These are phyloP conservation scores for Enteromius argenteus DNA, from an alignment of 2,797 vertebrate species.

Conservation along the genomic window DNA sequence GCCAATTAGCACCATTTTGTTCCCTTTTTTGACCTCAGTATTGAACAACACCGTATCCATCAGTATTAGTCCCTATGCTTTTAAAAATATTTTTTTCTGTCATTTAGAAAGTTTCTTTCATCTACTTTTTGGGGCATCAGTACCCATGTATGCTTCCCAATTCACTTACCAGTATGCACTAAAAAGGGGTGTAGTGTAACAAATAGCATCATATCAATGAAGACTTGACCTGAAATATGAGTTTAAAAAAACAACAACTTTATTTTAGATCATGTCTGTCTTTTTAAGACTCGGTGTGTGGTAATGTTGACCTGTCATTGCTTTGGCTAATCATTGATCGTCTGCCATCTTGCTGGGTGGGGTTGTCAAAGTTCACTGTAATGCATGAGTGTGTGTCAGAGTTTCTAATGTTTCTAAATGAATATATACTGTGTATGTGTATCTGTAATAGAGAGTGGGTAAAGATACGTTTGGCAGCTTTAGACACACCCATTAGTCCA, in stretches of 20 bases:
- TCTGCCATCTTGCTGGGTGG: constrained; percentile 48
- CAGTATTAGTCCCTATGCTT: not conserved
- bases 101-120: not conserved
- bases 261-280: not conserved
- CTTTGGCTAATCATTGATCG: constrained; percentile 75
- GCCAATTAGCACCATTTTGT: constrained; percentile 20
- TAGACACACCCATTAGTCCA: constrained; percentile 19
- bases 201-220: not conserved
- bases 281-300: constrained; percentile 42
- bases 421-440: constrained; percentile 10
- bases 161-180: not conserved
- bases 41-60: not conserved
- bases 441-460: constrained; percentile 38
- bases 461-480: constrained; percentile 53
- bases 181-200: not conserved
- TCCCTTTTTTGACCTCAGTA: constrained; percentile 18
- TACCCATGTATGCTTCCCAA: too few species aligned
- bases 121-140: not conserved
- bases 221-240: not conserved
- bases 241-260: not conserved
- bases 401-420: not conserved
- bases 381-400: constrained; percentile 1
- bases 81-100: not conserved
- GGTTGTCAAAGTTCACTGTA: constrained; percentile 72
- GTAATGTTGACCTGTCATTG: constrained; percentile 46